A percentile compares a stretch with the other conserved stretches of the same genome.
phyloP scores from a whole-genome alignment of 2,888 invertebrate genomes.

The Aromia moschata region DNA sequence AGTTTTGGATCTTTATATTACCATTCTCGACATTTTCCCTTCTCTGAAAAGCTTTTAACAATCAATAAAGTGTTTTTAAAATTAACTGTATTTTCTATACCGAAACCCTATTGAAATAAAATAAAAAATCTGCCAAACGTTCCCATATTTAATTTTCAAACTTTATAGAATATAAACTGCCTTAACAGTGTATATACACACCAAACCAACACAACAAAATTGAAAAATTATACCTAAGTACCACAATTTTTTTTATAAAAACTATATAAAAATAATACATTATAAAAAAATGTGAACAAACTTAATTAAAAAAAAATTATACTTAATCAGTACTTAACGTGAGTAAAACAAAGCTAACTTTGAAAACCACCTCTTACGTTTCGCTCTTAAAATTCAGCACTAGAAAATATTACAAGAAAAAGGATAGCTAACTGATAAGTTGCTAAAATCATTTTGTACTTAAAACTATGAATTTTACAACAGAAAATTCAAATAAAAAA shows the following conservation, averaged over 20 bases:
- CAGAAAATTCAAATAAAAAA: too few relatives aligned
- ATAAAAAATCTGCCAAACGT: neutral
- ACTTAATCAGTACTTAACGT: neutral
- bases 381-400: neutral
- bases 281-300: neutral
- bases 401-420: neutral
- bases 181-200: slow-evolving; percentile 3
- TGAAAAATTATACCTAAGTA: neutral
- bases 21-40: too few relatives aligned
- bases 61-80: too few relatives aligned
- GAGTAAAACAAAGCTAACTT: neutral
- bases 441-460: neutral
- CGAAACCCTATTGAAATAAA: too few relatives aligned
- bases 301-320: neutral
- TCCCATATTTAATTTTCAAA: slow-evolving; percentile 3
- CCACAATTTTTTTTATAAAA: neutral
- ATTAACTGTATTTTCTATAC: too few relatives aligned
- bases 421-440: neutral
- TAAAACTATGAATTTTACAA: neutral
- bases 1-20: too few relatives aligned
- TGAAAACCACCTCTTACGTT: neutral
- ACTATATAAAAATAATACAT: neutral
- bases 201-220: neutral
- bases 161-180: neutral
- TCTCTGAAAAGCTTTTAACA: too few relatives aligned